Conservation (phyloP, 2,113 vertebrate species). For the Gadus macrocephalus region DNA sequence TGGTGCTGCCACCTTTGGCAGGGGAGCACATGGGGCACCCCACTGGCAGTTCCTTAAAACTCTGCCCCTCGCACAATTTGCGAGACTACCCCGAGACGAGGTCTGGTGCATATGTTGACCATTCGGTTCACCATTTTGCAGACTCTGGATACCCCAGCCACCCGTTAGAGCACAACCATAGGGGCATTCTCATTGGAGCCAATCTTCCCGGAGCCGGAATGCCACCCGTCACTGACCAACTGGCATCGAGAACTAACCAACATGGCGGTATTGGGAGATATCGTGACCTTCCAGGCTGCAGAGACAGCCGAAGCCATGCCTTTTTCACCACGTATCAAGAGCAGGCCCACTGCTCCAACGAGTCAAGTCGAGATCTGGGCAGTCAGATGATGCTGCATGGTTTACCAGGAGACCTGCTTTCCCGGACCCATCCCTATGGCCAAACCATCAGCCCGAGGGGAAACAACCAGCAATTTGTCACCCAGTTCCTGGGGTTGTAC, state of each 20-base stretch:
- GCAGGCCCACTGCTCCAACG: slow-evolving; percentile 71
- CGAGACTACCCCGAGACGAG: slow-evolving; percentile 68
- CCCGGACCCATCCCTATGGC: slow-evolving; percentile 57
- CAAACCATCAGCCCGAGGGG: slow-evolving; percentile 55
- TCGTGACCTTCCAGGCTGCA: slow-evolving; percentile 68
- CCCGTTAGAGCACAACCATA: slow-evolving; percentile 69
- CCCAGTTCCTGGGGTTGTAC: slow-evolving; percentile 63
- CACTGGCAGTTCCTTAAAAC: slow-evolving; percentile 72
- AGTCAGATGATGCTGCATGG: slow-evolving; percentile 65
- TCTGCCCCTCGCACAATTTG: slow-evolving; percentile 70
- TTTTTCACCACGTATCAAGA: slow-evolving; percentile 73
- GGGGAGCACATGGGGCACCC: slow-evolving; percentile 64
- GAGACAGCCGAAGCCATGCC: slow-evolving; percentile 65
- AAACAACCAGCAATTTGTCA: slow-evolving; percentile 69
- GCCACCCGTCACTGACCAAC: slow-evolving; percentile 72
- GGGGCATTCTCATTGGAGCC: slow-evolving; percentile 74
- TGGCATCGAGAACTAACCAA: slow-evolving; percentile 65
- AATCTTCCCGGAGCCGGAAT: slow-evolving; percentile 71
- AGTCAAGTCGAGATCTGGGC: slow-evolving; percentile 56
- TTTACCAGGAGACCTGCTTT: slow-evolving; percentile 61
- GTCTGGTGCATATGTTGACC: slow-evolving; percentile 72
- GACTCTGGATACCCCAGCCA: slow-evolving; percentile 73
- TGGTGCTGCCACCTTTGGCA: slow-evolving; percentile 71
- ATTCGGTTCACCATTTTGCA: slow-evolving; percentile 70
- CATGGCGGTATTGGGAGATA: slow-evolving; percentile 72